A percentile compares a stretch with the other conserved stretches of the same genome.
Evolutionary conservation across 2,888 invertebrate species (phyloP).

Genomic region (Leptopilina syphax): DNA sequence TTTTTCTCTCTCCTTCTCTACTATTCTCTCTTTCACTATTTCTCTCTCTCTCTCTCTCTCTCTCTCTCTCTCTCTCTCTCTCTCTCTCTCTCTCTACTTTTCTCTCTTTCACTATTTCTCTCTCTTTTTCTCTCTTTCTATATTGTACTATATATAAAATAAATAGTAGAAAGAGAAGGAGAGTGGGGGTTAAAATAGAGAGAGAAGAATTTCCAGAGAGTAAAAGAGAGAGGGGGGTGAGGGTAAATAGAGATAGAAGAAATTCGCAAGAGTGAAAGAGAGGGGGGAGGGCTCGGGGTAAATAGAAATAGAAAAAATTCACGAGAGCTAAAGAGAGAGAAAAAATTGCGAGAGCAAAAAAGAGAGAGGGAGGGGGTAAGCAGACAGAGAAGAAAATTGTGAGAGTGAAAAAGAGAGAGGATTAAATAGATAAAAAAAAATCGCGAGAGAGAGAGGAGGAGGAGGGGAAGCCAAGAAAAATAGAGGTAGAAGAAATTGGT

Average conservation of each 20-base stretch:
- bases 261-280: conserved; percentile 28
- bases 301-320: conserved; percentile 27
- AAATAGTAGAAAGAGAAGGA: conserved; percentile 36
- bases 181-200: background rate
- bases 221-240: conserved; percentile 35
- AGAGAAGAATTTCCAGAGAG: conserved; percentile 33
- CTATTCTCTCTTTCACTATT: too few species aligned
- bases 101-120: too few species aligned
- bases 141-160: background rate
- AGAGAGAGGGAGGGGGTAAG: conserved; percentile 7
- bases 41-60: background rate
- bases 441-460: too few species aligned
- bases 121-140: too few species aligned
- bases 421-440: too few species aligned
- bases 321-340: background rate
- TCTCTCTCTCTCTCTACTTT: too few species aligned
- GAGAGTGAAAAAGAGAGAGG: too few species aligned
- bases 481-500: too few species aligned
- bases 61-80: too few species aligned
- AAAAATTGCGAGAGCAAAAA: conserved; percentile 40
- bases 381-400: too few species aligned
- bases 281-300: background rate
- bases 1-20: too few species aligned
- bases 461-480: too few species aligned
- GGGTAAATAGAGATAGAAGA: background rate